Percentiles rank a stretch among this genome's conserved stretches.
These are phyloP conservation scores for Neopipo cinnamomea DNA, from an alignment of 2,113 vertebrate genomes.

Conservation along the genomic window DNA sequence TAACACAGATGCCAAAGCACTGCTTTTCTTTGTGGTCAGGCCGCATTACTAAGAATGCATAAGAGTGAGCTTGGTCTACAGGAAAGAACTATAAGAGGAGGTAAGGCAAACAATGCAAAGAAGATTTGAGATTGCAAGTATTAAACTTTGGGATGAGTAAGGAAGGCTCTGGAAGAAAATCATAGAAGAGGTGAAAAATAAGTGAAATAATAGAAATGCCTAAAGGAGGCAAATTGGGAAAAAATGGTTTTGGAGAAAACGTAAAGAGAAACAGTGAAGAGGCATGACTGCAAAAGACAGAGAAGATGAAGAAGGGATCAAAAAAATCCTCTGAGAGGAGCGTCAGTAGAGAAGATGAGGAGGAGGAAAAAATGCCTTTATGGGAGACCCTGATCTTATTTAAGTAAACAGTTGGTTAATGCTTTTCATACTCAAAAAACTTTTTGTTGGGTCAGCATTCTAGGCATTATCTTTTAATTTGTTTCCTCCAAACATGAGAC, in stretches of 20 bases:
- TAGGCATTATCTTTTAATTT: background rate
- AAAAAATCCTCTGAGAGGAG: background rate
- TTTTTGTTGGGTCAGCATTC: background rate
- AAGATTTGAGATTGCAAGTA: conserved; percentile 17
- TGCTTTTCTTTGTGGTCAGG: conserved; percentile 36
- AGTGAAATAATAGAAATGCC: background rate
- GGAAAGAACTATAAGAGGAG: conserved; percentile 23
- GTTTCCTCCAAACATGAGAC: background rate
- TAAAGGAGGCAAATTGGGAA: background rate
- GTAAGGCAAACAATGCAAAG: conserved; percentile 29
- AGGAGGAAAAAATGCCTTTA: background rate
- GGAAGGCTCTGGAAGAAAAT: conserved; percentile 19
- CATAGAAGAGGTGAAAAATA: background rate
- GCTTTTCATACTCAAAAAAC: background rate
- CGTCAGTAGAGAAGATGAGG: background rate
- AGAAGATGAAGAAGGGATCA: background rate
- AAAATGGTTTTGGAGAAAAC: background rate
- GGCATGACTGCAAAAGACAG: background rate
- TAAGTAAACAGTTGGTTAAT: background rate
- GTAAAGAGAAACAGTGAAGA: background rate
- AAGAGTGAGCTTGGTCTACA: background rate
- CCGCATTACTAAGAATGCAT: background rate
- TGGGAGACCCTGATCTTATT: background rate
- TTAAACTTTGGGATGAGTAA: background rate
- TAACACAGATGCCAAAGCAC: background rate